Conservation (phyloP, 2,797 vertebrate species). For the Nannoperca obscura region DNA sequence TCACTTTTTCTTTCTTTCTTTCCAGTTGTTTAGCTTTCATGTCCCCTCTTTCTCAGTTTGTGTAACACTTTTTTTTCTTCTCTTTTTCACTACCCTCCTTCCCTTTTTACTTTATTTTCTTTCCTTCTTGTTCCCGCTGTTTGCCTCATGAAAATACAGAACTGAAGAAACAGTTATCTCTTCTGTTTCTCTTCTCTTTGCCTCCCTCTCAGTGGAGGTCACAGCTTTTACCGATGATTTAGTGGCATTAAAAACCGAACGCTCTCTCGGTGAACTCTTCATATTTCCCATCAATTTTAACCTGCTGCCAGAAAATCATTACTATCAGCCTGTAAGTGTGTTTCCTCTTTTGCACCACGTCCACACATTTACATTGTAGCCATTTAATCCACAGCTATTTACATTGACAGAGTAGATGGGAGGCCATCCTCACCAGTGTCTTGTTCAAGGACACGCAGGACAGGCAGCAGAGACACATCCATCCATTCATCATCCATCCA, state of each 20-base stretch:
- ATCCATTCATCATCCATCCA: too few relatives aligned
- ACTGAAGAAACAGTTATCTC: background rate
- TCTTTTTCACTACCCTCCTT: fast-evolving
- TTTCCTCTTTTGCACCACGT: constrained; percentile 3
- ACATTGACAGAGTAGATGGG: background rate
- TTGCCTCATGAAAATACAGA: background rate
- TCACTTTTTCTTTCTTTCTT: background rate
- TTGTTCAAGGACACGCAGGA: constrained; percentile 38
- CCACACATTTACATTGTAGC: constrained; percentile 26
- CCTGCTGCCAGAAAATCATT: constrained; percentile 37
- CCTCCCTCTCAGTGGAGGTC: constrained; percentile 6
- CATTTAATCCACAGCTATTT: constrained; percentile 13
- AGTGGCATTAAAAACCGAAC: constrained; percentile 2
- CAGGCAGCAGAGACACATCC: too few relatives aligned
- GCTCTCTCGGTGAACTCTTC: constrained; percentile 10
- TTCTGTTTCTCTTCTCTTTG: background rate
- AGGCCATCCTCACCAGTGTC: background rate
- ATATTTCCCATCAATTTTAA: constrained; percentile 22
- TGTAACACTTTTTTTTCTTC: background rate
- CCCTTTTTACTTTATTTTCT: background rate
- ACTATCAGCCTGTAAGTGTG: background rate
- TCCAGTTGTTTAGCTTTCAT: background rate
- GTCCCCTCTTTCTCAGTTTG: background rate
- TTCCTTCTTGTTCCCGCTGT: background rate
- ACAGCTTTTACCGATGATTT: constrained; percentile 25